These are phyloP conservation scores for Apamea crenata DNA, from an alignment of 2,888 invertebrate species.

Conservation along the genomic window DNA sequence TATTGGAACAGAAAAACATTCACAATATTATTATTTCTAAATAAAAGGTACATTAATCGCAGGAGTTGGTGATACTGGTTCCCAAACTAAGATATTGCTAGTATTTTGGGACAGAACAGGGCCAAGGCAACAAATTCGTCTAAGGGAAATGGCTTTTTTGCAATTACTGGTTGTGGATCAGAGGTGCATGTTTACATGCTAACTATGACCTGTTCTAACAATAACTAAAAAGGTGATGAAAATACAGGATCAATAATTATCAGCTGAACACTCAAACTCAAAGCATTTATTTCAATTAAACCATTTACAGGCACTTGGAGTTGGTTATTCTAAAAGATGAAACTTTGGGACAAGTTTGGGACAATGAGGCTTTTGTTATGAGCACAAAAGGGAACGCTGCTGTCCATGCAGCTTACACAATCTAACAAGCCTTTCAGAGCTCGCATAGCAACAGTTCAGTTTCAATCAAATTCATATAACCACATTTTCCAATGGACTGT, in stretches of 20 bases:
- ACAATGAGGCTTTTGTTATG: not conserved
- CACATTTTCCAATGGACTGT: not conserved
- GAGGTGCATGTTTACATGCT: not conserved
- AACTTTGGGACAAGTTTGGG: not conserved
- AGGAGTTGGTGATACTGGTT: no score
- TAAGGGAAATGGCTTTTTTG: not conserved
- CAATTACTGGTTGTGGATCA: no score
- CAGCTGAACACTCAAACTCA: not conserved
- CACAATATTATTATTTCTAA: no score
- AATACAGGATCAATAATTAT: not conserved
- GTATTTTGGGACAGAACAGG: no score
- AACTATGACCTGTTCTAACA: not conserved
- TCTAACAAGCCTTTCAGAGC: not conserved
- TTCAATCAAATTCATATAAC: slow-evolving; percentile 1
- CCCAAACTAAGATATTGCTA: no score
- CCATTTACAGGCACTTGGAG: not conserved
- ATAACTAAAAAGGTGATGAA: no score
- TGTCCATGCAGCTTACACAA: not conserved
- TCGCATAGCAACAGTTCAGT: not conserved
- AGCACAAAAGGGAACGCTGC: slow-evolving; percentile 3
- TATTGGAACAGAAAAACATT: no score
- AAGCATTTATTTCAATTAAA: not conserved
- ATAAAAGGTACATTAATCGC: no score
- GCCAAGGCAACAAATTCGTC: not conserved
- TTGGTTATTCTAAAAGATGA: not conserved